Conservation (phyloP, 1,140 invertebrate genomes). For the Cyphomyrmex costatus region DNA sequence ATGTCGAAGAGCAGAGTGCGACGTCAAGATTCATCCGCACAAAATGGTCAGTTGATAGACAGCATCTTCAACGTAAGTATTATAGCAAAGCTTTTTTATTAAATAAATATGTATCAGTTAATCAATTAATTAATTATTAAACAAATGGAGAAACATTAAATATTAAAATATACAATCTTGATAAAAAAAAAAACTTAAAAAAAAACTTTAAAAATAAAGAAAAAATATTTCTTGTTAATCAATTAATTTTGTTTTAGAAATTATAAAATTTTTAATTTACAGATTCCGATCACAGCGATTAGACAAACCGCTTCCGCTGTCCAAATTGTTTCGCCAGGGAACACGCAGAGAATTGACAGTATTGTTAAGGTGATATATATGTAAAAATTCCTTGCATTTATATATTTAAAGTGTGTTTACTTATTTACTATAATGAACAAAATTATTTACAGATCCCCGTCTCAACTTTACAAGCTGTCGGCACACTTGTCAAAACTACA, state of each 20-base stretch:
- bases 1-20: conserved; percentile 4
- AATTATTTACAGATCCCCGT: conserved; percentile 78
- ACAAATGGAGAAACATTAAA: neutral
- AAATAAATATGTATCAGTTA: neutral
- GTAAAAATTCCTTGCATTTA: neutral
- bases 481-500: conserved; percentile 75
- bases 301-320: conserved; percentile 78
- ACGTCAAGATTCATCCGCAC: conserved; percentile 7
- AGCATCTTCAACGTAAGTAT: conserved; percentile 81
- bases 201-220: neutral
- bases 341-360: conserved; percentile 74
- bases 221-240: neutral
- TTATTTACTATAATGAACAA: conserved; percentile 15
- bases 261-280: neutral
- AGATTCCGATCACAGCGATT: conserved; percentile 83
- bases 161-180: neutral
- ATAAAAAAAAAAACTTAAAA: too few relatives aligned
- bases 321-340: conserved; percentile 78
- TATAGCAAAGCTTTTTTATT: neutral
- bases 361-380: conserved; percentile 78
- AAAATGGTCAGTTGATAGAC: conserved; percentile 74
- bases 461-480: conserved; percentile 79
- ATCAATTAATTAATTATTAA: conserved; percentile 15
- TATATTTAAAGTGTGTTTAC: neutral
- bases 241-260: neutral